Percentiles rank a stretch among this genome's conserved stretches.
phyloP scores from a whole-genome alignment of 2,797 vertebrate genomes.

The Sus cebifrons region DNA sequence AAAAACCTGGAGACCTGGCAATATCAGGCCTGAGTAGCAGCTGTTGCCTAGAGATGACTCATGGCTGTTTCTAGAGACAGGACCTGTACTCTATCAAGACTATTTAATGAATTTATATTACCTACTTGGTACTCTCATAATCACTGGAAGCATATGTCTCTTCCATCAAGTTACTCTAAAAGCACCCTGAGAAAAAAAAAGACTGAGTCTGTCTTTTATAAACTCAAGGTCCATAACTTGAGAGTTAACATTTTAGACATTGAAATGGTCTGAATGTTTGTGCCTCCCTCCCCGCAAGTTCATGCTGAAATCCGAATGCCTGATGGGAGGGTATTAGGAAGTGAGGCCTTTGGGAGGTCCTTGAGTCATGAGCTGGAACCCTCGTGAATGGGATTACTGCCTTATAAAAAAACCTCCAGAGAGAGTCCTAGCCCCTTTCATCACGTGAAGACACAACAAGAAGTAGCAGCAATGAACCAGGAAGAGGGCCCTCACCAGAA shows the following conservation, averaged over 20 bases:
- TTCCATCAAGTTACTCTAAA: neutral
- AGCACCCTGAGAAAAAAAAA: neutral
- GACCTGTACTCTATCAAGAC: neutral
- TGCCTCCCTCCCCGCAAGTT: neutral
- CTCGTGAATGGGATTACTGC: neutral
- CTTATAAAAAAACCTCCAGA: neutral
- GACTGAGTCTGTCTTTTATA: neutral
- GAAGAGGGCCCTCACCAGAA: neutral
- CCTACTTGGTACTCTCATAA: neutral
- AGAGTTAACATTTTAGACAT: slow-evolving; percentile 21
- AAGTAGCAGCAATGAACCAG: neutral
- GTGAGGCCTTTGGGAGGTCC: neutral
- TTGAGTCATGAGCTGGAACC: neutral
- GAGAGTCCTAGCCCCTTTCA: neutral
- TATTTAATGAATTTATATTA: neutral
- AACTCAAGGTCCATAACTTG: neutral
- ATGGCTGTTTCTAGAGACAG: neutral
- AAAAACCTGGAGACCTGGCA: neutral
- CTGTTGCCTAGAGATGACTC: neutral
- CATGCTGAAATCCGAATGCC: neutral
- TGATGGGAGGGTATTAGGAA: neutral
- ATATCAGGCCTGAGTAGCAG: neutral
- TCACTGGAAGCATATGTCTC: neutral
- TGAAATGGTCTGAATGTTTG: neutral
- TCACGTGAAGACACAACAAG: neutral